These are phyloP conservation scores for Rhadina sibilatrix DNA, from an alignment of 2,113 vertebrate genomes.

Conservation along the genomic window DNA sequence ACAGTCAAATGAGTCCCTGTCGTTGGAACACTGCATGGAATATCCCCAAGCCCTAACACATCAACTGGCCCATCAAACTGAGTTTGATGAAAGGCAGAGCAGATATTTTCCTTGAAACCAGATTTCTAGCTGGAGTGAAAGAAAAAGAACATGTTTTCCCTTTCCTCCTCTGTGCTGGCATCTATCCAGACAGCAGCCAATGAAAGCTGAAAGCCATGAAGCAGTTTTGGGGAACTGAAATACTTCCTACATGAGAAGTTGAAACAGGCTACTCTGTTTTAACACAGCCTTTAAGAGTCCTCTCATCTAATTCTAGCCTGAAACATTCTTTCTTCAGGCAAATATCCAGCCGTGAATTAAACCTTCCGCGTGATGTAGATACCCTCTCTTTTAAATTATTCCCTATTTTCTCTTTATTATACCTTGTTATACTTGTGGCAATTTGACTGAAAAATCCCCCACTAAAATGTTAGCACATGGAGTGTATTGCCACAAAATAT, in stretches of 20 bases:
- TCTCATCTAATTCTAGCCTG: neutral
- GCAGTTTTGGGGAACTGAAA: neutral
- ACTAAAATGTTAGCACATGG: neutral
- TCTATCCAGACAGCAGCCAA: neutral
- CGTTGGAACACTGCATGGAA: neutral
- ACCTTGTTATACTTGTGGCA: neutral
- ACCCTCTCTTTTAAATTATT: neutral
- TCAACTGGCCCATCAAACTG: neutral
- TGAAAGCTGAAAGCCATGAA: neutral
- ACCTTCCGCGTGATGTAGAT: neutral
- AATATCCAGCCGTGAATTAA: neutral
- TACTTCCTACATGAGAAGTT: neutral
- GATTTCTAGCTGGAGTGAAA: neutral
- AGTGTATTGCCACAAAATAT: neutral
- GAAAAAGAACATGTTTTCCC: neutral
- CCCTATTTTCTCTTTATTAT: neutral
- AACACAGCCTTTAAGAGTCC: neutral
- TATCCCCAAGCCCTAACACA: neutral
- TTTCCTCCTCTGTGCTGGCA: constrained; percentile 1
- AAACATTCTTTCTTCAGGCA: neutral
- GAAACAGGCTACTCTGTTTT: neutral
- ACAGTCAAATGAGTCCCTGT: neutral
- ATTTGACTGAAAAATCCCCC: neutral
- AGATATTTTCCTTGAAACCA: constrained; percentile 5
- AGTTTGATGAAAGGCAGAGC: neutral